Evolutionary conservation across 1,140 invertebrate genomes (phyloP), one percentile per base, ranked within the genome.

Genomic region (Homarus americanus): DNA sequence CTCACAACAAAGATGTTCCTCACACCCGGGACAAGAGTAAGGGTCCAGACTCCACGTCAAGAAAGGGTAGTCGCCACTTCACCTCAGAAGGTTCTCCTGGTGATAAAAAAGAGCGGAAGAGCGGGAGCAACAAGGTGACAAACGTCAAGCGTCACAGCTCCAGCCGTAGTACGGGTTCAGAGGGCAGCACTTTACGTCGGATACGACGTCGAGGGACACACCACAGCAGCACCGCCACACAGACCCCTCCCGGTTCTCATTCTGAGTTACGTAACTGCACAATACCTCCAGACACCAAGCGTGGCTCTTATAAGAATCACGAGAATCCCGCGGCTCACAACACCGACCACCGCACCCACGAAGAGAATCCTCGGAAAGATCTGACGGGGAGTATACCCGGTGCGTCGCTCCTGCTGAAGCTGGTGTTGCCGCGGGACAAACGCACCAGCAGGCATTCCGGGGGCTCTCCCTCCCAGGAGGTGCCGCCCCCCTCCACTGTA

Each of bases 381-480:
- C 36, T 90, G 34, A 66, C 86, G 7, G 86, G 75, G 24, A 82
- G 88, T 63, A 90, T 90, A 17, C 88, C 88, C 12, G 88, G 88
- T 10, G 88, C 88, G 2, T 76, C 88, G 5, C 88, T 90, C 9
- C 49, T 90, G 32, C 44, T 90, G 28, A 90, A 90, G 72, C 34
- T 90, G 49, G 80, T 90, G 28, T 76, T 90, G 82, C 88, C 88
- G 17, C 69, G 80, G 24, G 88, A 90, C n/a, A 90, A 90, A 38
- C 88, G 88, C 53, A 82, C 82, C 69, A 90, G 88, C 82, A 90
- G 82, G 41, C 79, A 90, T 36, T 90, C 88, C n/a, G 88, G 88
- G 28, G 88, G 88, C 36, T 83, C 88, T 24, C 88, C 88, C 36
- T 24, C 72, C 20, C 80, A 36, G 17, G 88, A 90, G 9, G 36